Evolutionary conservation across 2,797 vertebrate genomes (phyloP), one percentile per base, ranked within the genome.

Genomic region (Lutjanus argentimaculatus): DNA sequence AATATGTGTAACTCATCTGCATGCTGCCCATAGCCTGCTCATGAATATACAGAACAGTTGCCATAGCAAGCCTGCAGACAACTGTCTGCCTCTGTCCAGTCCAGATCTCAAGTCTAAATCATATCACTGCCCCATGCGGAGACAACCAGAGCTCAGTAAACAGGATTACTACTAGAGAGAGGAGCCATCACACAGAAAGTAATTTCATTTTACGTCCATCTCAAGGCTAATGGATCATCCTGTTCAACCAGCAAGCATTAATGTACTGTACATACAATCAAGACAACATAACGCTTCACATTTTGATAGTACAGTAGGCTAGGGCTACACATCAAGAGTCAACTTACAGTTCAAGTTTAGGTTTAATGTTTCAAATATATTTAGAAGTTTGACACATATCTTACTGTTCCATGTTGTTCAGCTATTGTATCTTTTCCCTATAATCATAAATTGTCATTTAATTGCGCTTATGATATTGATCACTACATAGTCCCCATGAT

Each of bases 151-250:
- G 75, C 57, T 64, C 79, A 81, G 82, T 53, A 90, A 93, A 94
- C 90, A 58, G 78, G 76, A 91, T 94, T 93, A 85, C 51, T 52
- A 77, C 78, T 30, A 66, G 68, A 87, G 68, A 87, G 77, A 79
- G 67, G 59, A 88, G 79, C 73, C 84, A 85, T 87, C 66, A 58
- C 61, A 80, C 52, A 63, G 58, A 59, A 67, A 75, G 48, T 91
- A 91, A 94, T 93, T 86, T 72, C n/a, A 93, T 94, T 87, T 75
- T 49, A 77, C 75, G 49, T 78, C 82, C 53, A 88, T 90, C 91
- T 86, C 66, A 67, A 42, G 74, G 79, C 76, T 81, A 81, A 90
- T 87, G 77, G 64, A 85, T 90, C 53, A 71, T 80, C 67, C 46
- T 52, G 19, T 73, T 85, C 36, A 79, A 85, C 65, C 78, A 77